Evolutionary conservation across 1,140 invertebrate genomes (phyloP).

Genomic region (Elysia chlorotica): DNA sequence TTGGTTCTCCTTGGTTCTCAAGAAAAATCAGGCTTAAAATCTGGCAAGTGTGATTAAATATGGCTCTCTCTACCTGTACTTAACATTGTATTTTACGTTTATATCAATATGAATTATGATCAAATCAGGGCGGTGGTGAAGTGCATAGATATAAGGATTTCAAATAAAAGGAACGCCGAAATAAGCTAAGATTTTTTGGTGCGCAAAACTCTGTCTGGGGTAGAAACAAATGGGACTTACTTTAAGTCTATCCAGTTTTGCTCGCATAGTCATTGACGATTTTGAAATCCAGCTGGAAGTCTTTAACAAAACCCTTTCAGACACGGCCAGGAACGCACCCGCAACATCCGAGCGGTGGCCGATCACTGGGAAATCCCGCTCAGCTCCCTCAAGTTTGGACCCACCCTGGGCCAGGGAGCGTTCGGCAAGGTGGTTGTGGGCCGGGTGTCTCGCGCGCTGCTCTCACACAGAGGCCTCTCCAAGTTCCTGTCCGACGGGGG

Average conservation of each 20-base stretch:
- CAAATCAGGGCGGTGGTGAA: no score
- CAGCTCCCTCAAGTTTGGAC: conserved; percentile 77
- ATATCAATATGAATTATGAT: no score
- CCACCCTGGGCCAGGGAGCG: conserved; percentile 80
- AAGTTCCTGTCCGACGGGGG: conserved; percentile 40
- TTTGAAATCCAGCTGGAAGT: not conserved
- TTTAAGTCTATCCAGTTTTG: not conserved
- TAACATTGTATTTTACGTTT: no score
- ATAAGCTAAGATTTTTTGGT: no score
- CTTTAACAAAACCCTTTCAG: not conserved
- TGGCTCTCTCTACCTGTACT: no score
- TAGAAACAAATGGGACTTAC: no score
- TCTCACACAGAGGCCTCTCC: conserved; percentile 28
- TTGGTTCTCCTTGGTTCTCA: no score
- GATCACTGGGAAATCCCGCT: conserved; percentile 76
- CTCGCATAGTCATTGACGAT: not conserved
- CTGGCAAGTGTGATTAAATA: no score
- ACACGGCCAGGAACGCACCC: not conserved
- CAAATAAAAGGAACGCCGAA: no score
- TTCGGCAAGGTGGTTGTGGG: conserved; percentile 75
- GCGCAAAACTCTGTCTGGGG: no score
- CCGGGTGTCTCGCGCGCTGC: conserved; percentile 29
- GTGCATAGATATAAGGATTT: no score
- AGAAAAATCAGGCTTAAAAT: no score
- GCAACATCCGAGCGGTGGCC: conserved; percentile 11